Conservation (phyloP, 2,113 vertebrate species). For the Eudyptes chrysolophus region DNA sequence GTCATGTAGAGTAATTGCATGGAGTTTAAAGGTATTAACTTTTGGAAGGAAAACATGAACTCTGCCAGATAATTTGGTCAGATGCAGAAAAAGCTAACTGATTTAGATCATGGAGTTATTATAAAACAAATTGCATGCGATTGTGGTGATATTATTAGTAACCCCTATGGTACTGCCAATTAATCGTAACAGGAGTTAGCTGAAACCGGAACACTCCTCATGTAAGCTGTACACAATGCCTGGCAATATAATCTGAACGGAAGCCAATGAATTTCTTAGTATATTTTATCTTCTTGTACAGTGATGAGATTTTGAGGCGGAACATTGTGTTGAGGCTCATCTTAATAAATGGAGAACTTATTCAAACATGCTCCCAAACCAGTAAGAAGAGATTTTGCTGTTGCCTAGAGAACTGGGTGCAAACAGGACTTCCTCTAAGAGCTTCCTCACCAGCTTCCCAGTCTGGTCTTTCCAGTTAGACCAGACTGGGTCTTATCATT, state of each 20-base stretch:
- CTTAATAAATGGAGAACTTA: background rate
- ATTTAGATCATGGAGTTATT: conserved; percentile 23
- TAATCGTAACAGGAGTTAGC: conserved; percentile 1
- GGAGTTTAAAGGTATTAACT: conserved; percentile 9
- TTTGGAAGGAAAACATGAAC: conserved; percentile 31
- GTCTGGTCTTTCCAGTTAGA: background rate
- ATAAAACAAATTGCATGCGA: conserved; percentile 36
- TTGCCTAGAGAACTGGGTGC: background rate
- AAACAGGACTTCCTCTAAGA: background rate
- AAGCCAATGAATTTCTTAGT: background rate
- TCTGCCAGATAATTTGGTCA: conserved; percentile 19
- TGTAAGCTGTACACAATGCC: background rate
- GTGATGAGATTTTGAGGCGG: background rate
- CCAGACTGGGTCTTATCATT: background rate
- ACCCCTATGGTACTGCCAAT: background rate
- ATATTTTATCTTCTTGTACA: background rate
- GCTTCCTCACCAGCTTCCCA: background rate
- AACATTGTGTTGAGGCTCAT: background rate
- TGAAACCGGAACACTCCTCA: background rate
- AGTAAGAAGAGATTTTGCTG: background rate
- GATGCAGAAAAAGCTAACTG: conserved; percentile 16
- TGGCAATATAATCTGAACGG: background rate
- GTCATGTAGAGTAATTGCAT: background rate
- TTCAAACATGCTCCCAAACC: background rate
- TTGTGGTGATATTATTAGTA: conserved; percentile 26